phyloP scores from a whole-genome alignment of 1,140 invertebrate genomes.

The Proctacanthus coquilletti region DNA sequence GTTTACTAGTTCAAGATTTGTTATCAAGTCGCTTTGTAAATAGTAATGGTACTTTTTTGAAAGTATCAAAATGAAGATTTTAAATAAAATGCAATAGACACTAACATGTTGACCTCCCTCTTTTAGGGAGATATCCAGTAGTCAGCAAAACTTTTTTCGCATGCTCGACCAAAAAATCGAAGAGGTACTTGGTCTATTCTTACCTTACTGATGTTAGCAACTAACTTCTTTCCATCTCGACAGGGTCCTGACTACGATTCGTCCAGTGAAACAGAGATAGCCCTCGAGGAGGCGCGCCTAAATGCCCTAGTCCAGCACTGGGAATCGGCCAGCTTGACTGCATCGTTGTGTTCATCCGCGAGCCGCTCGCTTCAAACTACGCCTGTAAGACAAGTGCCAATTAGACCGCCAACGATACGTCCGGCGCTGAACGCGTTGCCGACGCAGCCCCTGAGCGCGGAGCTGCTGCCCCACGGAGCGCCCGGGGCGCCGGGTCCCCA shows the following conservation, averaged over 20 bases:
- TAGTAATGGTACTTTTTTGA: slow-evolving; percentile 16
- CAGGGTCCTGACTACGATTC: slow-evolving; percentile 61
- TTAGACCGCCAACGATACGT: slow-evolving; percentile 8
- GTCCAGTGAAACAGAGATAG: slow-evolving; percentile 43
- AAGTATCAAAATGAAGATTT: background rate
- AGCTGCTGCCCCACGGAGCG: slow-evolving; percentile 21
- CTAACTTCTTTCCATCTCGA: slow-evolving; percentile 7
- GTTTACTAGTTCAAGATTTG: no score
- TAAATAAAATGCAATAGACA: no score
- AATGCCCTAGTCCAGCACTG: slow-evolving; percentile 41
- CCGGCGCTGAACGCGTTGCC: slow-evolving; percentile 5
- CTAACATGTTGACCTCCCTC: no score
- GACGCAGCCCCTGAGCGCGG: slow-evolving; percentile 12
- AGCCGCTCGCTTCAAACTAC: slow-evolving; percentile 28
- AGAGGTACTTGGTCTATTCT: no score
- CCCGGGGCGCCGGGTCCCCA: no score
- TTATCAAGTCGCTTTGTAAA: no score
- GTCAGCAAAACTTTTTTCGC: slow-evolving; percentile 78
- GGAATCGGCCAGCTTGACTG: slow-evolving; percentile 40
- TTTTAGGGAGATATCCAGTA: slow-evolving; percentile 69
- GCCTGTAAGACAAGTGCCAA: slow-evolving; percentile 22
- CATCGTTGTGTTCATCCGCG: slow-evolving; percentile 30
- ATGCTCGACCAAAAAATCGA: slow-evolving; percentile 85
- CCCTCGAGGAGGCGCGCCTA: slow-evolving; percentile 38
- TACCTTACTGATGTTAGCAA: no score